Base-by-base conservation (phyloP, 2,113 vertebrate genomes). In the Camelus dromedarius region DNA sequence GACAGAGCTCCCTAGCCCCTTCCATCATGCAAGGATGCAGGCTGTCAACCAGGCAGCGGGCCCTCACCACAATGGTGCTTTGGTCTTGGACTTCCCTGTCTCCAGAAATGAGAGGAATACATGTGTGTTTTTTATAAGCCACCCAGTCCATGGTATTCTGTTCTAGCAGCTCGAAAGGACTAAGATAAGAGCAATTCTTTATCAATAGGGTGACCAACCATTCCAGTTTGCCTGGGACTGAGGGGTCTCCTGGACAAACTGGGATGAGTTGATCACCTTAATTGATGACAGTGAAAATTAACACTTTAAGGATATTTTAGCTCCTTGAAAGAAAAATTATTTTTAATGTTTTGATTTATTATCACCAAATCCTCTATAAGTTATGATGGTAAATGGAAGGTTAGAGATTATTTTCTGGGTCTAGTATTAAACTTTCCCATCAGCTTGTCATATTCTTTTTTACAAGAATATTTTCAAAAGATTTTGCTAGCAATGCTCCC, bases 381-480 rank as follows among this genome's bases (percentile, higher is more conserved):
- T 12, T 79, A 30, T 77, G 70, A 58, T 52, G 50, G 30, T 35
- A 50, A 86, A 46, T 85, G 66, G 54, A 82, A 95, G 7, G 26
- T 84, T 95, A 84, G 38, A n/a, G 24, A 52, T 90, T 72, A 26
- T 76, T 83, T 97, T 97, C 80, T 91, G 62, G 30, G 52, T 75
- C 38, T 89, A 35, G 20, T 62, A 46, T 84, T 70, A 42, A 80
- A 80, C 16, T 84, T 92, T 72, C 14, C 56, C 16, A 92, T 75
- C 16, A 62, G 35, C 19, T 76, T 56, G 38, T 67, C 42, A n/a
- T 54, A 13, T 20, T 50, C 13, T 52, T 76, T 84, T 81, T 84
- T 46, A 42, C 38, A 42, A 42, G 6, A 56, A 91, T 70, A 32
- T 64, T 94, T 87, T 79, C 13, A 38, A 80, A 80, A 85, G 12